phyloP scores from a whole-genome alignment of 92 coral and sea anemone genomes.

The Desmophyllum pertusum region DNA sequence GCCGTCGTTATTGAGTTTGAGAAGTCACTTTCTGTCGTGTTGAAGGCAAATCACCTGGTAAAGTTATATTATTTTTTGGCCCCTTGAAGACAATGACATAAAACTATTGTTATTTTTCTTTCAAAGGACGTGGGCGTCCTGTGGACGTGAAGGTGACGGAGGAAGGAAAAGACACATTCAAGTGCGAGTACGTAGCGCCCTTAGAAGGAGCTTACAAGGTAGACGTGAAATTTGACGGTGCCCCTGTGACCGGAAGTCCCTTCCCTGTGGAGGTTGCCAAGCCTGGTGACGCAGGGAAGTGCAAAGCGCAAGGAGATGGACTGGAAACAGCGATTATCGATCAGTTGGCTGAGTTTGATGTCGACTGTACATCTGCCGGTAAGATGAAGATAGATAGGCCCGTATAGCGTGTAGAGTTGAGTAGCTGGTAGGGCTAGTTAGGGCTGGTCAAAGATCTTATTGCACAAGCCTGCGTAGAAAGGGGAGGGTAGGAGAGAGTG shows the following conservation, averaged over 20 bases:
- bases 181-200: constrained; percentile 92
- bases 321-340: constrained; percentile 89
- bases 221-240: constrained; percentile 90
- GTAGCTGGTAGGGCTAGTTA: too few relatives aligned
- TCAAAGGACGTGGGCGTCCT: constrained; percentile 70
- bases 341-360: constrained; percentile 93
- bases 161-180: constrained; percentile 79
- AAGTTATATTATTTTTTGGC: background rate
- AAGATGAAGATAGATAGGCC: background rate
- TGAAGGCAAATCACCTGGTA: background rate
- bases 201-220: constrained; percentile 89
- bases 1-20: too few relatives aligned
- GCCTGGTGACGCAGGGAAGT: constrained; percentile 92
- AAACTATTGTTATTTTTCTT: background rate
- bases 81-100: background rate
- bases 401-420: background rate
- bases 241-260: constrained; percentile 91
- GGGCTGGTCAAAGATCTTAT: too few relatives aligned
- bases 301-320: constrained; percentile 95
- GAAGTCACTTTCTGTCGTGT: background rate
- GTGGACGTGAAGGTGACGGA: constrained; percentile 85
- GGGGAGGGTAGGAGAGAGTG: background rate
- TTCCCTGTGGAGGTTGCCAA: constrained; percentile 89
- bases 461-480: background rate
- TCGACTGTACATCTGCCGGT: constrained; percentile 95